Conservation (phyloP, 1,140 invertebrate species). For the Lycorma delicatula region DNA sequence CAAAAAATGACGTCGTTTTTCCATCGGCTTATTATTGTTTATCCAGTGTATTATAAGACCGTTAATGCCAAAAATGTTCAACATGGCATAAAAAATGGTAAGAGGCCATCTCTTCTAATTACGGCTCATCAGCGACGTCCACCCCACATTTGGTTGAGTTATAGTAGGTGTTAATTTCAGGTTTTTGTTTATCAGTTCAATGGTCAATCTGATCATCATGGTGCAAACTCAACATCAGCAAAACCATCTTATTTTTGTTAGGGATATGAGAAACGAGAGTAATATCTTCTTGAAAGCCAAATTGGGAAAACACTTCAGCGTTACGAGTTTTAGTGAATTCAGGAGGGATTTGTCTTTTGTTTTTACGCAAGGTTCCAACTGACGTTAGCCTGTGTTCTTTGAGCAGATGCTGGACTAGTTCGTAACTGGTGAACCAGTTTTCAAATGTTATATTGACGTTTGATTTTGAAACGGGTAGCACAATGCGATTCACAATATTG, state of each 20-base stretch:
- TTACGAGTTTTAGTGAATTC: too few species aligned
- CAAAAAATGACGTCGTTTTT: too few species aligned
- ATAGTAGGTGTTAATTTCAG: constrained; percentile 3
- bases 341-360: constrained; percentile 35
- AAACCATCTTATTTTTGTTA: too few species aligned
- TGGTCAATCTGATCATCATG: background rate
- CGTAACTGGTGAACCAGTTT: constrained; percentile 31
- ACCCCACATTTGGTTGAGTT: background rate
- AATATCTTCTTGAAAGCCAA: too few species aligned
- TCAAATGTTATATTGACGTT: constrained; percentile 36
- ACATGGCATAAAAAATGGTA: too few species aligned
- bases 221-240: background rate
- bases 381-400: background rate
- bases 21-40: too few species aligned
- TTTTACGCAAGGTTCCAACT: constrained; percentile 28
- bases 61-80: too few species aligned
- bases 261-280: too few species aligned
- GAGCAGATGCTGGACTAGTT: background rate
- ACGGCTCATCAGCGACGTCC: background rate
- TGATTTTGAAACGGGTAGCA: constrained; percentile 31
- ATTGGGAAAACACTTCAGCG: too few species aligned
- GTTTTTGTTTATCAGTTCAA: background rate
- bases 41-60: too few species aligned
- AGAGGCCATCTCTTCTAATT: background rate
- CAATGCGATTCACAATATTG: constrained; percentile 33